Conservation (phyloP, 2,888 invertebrate species). For the Orthosia incerta region DNA sequence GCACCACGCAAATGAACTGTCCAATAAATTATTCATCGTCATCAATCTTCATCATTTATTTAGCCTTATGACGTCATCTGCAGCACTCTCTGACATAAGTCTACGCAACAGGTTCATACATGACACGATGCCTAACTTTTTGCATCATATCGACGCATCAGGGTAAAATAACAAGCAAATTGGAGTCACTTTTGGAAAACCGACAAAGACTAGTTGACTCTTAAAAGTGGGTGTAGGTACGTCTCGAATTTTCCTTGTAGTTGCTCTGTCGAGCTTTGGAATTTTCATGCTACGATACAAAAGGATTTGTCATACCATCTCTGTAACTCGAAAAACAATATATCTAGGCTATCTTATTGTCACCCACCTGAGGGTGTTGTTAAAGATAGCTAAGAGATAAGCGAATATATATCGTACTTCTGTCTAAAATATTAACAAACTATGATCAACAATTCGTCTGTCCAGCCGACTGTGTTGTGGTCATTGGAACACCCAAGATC, state of each 20-base stretch:
- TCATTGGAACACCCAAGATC: neutral
- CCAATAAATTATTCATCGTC: neutral
- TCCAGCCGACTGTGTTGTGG: neutral
- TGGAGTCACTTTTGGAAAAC: neutral
- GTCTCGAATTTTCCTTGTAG: neutral
- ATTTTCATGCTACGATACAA: neutral
- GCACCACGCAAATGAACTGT: neutral
- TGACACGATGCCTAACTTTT: neutral
- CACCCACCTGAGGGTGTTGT: too few relatives aligned
- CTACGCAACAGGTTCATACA: conserved; percentile 3
- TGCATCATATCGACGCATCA: neutral
- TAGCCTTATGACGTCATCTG: conserved; percentile 11
- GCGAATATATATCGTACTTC: neutral
- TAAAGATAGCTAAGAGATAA: too few relatives aligned
- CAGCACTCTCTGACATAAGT: neutral
- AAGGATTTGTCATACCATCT: neutral
- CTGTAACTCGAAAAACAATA: too few relatives aligned
- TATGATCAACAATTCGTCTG: neutral
- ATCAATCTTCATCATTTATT: conserved; percentile 1
- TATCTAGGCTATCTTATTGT: too few relatives aligned
- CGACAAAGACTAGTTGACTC: neutral
- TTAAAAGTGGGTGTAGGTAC: neutral
- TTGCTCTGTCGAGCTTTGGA: neutral
- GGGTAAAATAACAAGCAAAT: neutral
- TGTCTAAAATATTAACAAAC: neutral